Evolutionary conservation across 2,113 vertebrate genomes (phyloP), one percentile per base, ranked within the genome.

Genomic region (Paratilapia polleni): DNA sequence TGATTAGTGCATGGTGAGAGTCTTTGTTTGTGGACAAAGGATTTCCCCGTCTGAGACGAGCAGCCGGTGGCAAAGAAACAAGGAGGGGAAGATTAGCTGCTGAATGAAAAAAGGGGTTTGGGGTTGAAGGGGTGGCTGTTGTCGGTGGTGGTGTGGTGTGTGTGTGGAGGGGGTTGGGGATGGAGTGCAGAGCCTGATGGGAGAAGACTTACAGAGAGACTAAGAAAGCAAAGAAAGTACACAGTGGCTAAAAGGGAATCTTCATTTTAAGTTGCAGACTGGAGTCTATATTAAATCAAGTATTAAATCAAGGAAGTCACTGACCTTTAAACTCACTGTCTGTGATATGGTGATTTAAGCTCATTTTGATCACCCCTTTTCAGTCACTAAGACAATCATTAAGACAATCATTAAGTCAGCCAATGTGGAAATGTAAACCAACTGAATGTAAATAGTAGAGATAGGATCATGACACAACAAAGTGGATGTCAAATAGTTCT

Each of bases 11-110:
- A 77, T 41, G 64, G 77, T 83, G 84, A 26, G 81, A 86, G 79
- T 81, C 88, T 91, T 94, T 93, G 92, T 94, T 86, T 84, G 75
- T 64, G 84, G 89, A 94, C 92, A 94, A 93, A 94, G 87, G 87
- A 88, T 87, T 91, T 91, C 78, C 88, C 86, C 31, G 77, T 94
- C 86, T 92, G 88, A 90, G 86, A 89, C 76, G 52, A 90, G 88
- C 92, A 85, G 93, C 82, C 80, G 64, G 85, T 62, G 77, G 83
- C 68, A 56, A 82, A 79, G 79, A 84, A 86, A 82, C 74, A 63
- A 80, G 85, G 73, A 85, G 81, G 85, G 31, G 77, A 19, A 87
- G 81, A 89, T 91, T 89, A 89, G 85, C 59, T 56, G 61, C 58
- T 68, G 61, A 83, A 86, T 54, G 80, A 60, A 62, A 70, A 24